Percentiles rank a stretch among this genome's conserved stretches.
These are phyloP conservation scores for Augochlora pura DNA, from an alignment of 1,140 invertebrate genomes.

Conservation along the genomic window DNA sequence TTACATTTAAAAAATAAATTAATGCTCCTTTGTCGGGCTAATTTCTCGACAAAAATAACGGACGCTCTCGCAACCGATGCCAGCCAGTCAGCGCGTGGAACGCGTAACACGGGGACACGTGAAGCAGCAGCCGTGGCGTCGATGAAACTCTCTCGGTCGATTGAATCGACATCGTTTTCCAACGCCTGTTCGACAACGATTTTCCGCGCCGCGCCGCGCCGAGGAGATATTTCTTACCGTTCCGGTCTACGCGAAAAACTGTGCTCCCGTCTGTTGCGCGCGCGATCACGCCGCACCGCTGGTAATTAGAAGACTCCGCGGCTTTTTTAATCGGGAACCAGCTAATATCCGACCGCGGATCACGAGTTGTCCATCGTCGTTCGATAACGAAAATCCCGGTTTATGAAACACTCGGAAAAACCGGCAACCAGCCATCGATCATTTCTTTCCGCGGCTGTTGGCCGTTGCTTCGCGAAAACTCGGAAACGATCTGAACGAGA, in stretches of 20 bases:
- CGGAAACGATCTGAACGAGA: no score
- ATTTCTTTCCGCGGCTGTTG: constrained; percentile 60
- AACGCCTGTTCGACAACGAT: constrained; percentile 33
- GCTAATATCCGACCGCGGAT: constrained; percentile 30
- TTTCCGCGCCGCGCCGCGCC: constrained; percentile 31
- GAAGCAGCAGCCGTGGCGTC: no score
- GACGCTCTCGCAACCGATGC: constrained; percentile 13
- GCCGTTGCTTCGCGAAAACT: constrained; percentile 59
- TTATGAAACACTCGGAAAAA: constrained; percentile 72
- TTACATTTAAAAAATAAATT: constrained; percentile 4
- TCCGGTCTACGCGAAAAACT: constrained; percentile 15
- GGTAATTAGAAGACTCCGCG: constrained; percentile 48
- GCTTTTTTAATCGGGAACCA: constrained; percentile 29
- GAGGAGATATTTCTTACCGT: constrained; percentile 4
- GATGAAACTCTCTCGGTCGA: constrained; percentile 33
- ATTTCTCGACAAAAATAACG: constrained; percentile 38
- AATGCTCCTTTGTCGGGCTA: neutral
- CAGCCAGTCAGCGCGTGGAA: constrained; percentile 33
- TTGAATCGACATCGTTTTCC: constrained; percentile 12
- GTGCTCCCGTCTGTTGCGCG: no score
- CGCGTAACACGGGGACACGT: constrained; percentile 53
- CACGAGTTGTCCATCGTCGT: constrained; percentile 59
- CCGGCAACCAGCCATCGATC: constrained; percentile 74
- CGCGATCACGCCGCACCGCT: neutral
- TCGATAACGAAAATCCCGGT: constrained; percentile 70